Evolutionary conservation across 1,140 invertebrate species (phyloP).

Genomic region (Brachionus calyciflorus): DNA sequence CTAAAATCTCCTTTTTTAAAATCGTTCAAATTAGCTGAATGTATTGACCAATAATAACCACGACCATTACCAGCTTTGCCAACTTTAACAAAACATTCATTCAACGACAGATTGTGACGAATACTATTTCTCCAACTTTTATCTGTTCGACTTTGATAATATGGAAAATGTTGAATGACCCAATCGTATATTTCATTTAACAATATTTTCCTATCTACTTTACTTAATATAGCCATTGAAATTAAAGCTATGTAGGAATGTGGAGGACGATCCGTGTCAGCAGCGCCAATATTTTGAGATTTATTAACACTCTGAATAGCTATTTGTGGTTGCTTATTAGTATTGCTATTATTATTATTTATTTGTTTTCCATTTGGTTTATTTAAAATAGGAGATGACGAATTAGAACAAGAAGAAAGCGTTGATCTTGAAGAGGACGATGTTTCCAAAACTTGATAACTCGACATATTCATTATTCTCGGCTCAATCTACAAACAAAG

Average conservation of each 20-base stretch:
- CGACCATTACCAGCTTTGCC: conserved; percentile 82
- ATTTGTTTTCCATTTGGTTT: background rate
- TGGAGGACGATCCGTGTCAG: conserved; percentile 71
- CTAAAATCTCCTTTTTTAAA: conserved; percentile 90
- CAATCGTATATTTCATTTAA: conserved; percentile 97
- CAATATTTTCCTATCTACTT: conserved; percentile 87
- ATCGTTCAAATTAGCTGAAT: conserved; percentile 89
- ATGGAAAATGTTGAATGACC: conserved; percentile 86
- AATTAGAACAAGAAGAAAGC: background rate
- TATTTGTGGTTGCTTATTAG: background rate
- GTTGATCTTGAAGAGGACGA: conserved; percentile 11
- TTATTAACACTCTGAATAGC: background rate
- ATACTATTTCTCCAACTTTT: conserved; percentile 89
- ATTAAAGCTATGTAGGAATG: conserved; percentile 97
- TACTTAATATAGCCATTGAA: conserved; percentile 93
- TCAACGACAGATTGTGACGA: conserved; percentile 86
- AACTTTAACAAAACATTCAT: conserved; percentile 95
- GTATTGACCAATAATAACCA: conserved; percentile 92
- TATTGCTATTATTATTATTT: no score
- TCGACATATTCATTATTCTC: conserved; percentile 13
- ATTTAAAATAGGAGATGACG: background rate
- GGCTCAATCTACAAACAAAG: background rate
- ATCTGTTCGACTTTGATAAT: conserved; percentile 71
- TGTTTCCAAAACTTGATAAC: conserved; percentile 21
- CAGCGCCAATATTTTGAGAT: background rate